Evolutionary conservation across 2,888 invertebrate genomes (phyloP).

Genomic region (Rapana venosa): DNA sequence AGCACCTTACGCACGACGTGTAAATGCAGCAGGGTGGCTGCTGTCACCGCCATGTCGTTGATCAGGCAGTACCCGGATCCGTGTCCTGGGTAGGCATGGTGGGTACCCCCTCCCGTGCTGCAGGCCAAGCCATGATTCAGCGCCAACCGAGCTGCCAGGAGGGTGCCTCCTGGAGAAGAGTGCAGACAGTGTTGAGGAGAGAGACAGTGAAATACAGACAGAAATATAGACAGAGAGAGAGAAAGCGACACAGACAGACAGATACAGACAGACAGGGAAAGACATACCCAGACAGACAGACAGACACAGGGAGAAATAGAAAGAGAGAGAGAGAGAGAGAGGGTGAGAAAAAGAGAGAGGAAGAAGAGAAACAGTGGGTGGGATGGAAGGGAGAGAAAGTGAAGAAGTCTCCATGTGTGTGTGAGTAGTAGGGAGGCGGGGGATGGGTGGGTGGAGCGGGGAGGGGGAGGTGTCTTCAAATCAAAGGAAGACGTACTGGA

Average conservation of each 20-base stretch:
- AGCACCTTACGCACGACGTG: slow-evolving; percentile 62
- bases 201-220: neutral
- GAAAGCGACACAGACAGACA: neutral
- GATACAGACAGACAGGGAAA: neutral
- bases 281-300: neutral
- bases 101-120: slow-evolving; percentile 75
- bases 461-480: too few relatives aligned
- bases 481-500: too few relatives aligned
- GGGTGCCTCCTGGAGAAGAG: slow-evolving; percentile 65
- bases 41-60: slow-evolving; percentile 74
- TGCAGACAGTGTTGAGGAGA: neutral
- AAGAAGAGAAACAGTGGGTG: neutral
- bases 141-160: slow-evolving; percentile 63
- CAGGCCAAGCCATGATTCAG: slow-evolving; percentile 71
- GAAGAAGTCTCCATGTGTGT: neutral
- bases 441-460: too few relatives aligned
- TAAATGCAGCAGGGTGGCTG: slow-evolving; percentile 55
- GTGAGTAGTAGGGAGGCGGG: neutral
- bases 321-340: neutral
- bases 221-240: neutral
- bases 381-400: too few relatives aligned
- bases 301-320: neutral
- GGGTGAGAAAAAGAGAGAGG: neutral
- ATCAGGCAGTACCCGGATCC: slow-evolving; percentile 75
- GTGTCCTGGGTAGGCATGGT: slow-evolving; percentile 72